phyloP scores from a whole-genome alignment of 2,797 vertebrate genomes.

The Enteromius unitaeniatus region DNA sequence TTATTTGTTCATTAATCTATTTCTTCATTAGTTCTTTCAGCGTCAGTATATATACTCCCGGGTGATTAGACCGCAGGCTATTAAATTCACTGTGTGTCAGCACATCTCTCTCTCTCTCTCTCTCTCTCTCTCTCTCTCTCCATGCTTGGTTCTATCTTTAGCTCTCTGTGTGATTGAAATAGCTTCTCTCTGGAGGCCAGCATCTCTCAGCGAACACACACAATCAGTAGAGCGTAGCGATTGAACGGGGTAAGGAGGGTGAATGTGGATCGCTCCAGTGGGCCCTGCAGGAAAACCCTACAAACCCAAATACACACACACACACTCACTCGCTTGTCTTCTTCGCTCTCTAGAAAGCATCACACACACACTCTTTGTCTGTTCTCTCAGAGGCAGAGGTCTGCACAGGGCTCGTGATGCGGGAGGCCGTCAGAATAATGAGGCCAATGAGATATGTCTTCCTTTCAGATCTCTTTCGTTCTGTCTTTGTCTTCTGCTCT shows the following conservation, averaged over 20 bases:
- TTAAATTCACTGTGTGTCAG: constrained; percentile 19
- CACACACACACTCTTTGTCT: neutral
- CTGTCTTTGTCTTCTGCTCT: neutral
- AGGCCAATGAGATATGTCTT: constrained; percentile 13
- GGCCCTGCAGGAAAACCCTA: constrained; percentile 22
- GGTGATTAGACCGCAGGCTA: neutral
- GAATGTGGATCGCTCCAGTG: constrained; percentile 19
- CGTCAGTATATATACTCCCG: neutral
- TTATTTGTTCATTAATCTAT: constrained; percentile 3
- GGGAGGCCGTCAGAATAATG: constrained; percentile 11
- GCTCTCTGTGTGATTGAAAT: constrained; percentile 43
- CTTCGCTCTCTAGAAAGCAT: constrained; percentile 1
- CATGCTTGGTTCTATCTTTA: constrained; percentile 42
- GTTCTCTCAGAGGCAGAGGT: constrained; percentile 3
- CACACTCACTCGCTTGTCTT: neutral
- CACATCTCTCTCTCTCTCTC: constrained; percentile 9
- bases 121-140: too few relatives aligned
- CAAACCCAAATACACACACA: constrained; percentile 7
- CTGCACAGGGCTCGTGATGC: neutral
- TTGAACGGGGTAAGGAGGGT: constrained; percentile 2
- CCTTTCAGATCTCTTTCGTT: neutral
- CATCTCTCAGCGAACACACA: neutral
- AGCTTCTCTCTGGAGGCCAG: constrained; percentile 30
- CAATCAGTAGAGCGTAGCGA: neutral
- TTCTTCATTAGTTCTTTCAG: neutral